A percentile compares a stretch with the other conserved stretches of the same genome.
Evolutionary conservation across 2,797 vertebrate genomes (phyloP).

Genomic region (Pangasius krempfi): DNA sequence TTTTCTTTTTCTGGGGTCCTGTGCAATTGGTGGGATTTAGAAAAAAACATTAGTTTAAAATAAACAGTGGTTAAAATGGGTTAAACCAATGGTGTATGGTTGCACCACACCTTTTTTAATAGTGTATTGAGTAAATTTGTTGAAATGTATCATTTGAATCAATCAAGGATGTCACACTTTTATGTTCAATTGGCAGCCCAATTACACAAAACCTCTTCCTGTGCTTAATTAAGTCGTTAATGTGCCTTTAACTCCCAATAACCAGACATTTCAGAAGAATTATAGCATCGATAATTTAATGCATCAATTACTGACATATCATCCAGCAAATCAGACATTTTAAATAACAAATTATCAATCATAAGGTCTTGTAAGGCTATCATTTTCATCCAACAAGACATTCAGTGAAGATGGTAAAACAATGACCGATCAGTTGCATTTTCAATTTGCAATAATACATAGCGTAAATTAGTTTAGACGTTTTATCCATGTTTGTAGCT

Average conservation of each 20-base stretch:
- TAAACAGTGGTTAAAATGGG: neutral
- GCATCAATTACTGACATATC: neutral
- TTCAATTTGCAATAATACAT: neutral
- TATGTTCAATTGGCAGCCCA: neutral
- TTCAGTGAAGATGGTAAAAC: neutral
- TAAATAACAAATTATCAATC: neutral
- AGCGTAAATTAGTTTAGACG: neutral
- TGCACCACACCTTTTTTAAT: neutral
- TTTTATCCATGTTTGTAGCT: neutral
- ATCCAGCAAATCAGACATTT: neutral
- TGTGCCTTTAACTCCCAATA: neutral
- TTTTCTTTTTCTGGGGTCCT: neutral
- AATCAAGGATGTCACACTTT: neutral
- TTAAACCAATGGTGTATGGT: neutral
- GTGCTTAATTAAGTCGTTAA: neutral
- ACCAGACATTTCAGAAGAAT: neutral
- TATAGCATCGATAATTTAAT: neutral
- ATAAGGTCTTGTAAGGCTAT: neutral
- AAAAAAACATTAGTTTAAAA: neutral
- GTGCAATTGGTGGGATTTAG: neutral
- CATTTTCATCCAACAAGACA: neutral
- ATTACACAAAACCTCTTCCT: neutral
- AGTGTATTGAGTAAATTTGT: neutral
- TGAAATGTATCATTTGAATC: neutral
- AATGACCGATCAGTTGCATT: neutral